phyloP scores from a whole-genome alignment of 2,113 vertebrate genomes.

The Mohoua ochrocephala region DNA sequence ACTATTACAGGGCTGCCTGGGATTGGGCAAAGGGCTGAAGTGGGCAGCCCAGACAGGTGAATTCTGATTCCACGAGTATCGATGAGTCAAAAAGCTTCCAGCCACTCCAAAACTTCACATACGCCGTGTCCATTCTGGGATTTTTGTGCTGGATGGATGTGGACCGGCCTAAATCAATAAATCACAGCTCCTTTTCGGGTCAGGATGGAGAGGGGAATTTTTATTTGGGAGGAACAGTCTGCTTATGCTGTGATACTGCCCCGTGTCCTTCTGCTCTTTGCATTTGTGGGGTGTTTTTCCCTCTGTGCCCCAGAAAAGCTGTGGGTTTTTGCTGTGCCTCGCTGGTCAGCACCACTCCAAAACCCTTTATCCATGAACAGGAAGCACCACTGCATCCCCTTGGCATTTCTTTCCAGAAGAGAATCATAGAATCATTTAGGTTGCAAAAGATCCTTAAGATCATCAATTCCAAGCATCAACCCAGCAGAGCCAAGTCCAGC shows the following conservation, averaged over 20 bases:
- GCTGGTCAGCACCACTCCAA: background rate
- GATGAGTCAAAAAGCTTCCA: background rate
- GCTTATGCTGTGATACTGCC: background rate
- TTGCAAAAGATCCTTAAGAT: background rate
- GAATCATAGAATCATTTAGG: background rate
- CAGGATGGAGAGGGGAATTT: background rate
- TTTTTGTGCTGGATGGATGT: background rate
- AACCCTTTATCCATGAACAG: background rate
- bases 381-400: background rate
- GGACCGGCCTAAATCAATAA: background rate
- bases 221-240: background rate
- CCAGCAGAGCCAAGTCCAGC: background rate
- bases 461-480: rapidly evolving
- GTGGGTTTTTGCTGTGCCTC: background rate
- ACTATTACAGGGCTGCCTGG: background rate
- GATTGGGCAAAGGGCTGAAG: background rate
- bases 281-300: background rate
- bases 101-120: rapidly evolving
- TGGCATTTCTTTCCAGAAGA: background rate
- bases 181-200: background rate
- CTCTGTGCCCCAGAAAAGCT: background rate
- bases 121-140: background rate
- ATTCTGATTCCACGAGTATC: background rate
- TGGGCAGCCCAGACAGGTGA: background rate
- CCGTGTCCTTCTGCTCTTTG: background rate